A percentile compares a stretch with the other conserved stretches of the same genome.
Evolutionary conservation across 2,888 invertebrate genomes (phyloP).

Genomic region (Rhopalosiphum nymphaeae): DNA sequence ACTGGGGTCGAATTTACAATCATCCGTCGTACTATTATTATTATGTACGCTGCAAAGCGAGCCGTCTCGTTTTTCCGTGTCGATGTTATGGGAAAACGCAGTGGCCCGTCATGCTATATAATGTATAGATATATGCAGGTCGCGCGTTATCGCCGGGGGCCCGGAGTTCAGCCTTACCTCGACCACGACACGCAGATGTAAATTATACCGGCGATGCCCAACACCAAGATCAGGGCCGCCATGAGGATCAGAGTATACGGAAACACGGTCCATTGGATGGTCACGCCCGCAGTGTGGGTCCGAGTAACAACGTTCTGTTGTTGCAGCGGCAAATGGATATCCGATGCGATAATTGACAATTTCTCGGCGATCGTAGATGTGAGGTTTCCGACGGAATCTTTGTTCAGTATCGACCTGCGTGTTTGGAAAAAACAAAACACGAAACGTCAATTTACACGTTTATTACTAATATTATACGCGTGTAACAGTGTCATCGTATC

Average conservation of each 20-base stretch:
- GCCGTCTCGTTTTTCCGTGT: background rate
- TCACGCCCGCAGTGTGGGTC: constrained; percentile 71
- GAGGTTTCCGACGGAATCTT: constrained; percentile 77
- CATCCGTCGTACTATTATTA: too few relatives aligned
- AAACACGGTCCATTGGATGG: constrained; percentile 80
- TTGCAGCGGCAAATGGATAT: constrained; percentile 75
- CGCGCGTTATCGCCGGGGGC: background rate
- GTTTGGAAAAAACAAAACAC: background rate
- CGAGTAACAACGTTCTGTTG: constrained; percentile 69
- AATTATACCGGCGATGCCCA: constrained; percentile 89
- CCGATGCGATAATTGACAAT: constrained; percentile 78
- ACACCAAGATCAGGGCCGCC: constrained; percentile 88
- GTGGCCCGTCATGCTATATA: background rate
- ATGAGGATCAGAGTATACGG: constrained; percentile 91
- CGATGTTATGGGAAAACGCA: background rate
- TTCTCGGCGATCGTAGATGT: constrained; percentile 79
- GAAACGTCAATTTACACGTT: background rate
- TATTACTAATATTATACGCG: background rate
- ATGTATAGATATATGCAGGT: background rate
- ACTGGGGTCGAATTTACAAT: too few relatives aligned
- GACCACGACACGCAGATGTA: constrained; percentile 96
- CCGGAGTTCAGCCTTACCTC: constrained; percentile 70
- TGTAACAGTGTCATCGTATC: background rate
- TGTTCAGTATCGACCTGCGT: constrained; percentile 75
- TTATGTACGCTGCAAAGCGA: background rate